A percentile compares a stretch with the other conserved stretches of the same genome.
phyloP scores from a whole-genome alignment of 1,140 invertebrate species.

The Halictus rubicundus region DNA sequence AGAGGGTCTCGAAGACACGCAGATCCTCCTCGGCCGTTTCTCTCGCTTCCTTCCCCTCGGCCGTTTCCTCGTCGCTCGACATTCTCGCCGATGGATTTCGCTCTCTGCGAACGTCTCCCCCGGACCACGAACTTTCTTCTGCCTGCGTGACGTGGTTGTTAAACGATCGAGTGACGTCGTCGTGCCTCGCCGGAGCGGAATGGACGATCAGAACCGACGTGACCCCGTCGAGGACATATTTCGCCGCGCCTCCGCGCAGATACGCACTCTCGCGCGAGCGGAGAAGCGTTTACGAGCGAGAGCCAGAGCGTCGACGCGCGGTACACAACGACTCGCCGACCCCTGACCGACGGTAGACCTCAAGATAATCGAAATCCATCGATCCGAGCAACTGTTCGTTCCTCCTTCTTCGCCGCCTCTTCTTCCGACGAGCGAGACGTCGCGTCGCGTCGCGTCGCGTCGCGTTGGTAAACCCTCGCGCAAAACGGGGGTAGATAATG shows the following conservation, averaged over 20 bases:
- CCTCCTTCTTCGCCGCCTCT: neutral
- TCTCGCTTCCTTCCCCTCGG: slow-evolving; percentile 33
- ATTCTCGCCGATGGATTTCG: neutral
- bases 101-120: no score
- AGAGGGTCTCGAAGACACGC: slow-evolving; percentile 84
- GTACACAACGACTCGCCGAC: neutral
- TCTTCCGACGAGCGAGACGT: no score
- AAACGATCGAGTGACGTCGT: neutral
- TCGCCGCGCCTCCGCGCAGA: no score
- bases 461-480: no score
- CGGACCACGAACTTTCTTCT: no score
- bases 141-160: no score
- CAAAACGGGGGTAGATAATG: no score
- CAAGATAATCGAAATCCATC: slow-evolving; percentile 56
- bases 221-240: neutral
- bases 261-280: neutral
- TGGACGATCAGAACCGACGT: neutral
- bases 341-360: neutral
- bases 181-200: neutral
- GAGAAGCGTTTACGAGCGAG: slow-evolving; percentile 22
- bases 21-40: slow-evolving; percentile 84
- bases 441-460: neutral
- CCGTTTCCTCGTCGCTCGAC: slow-evolving; percentile 14
- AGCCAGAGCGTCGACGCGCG: slow-evolving; percentile 29
- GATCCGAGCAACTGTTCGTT: slow-evolving; percentile 36